Base-by-base conservation (phyloP, 2,888 invertebrate genomes). In the Drosophila pseudotakahashii region DNA sequence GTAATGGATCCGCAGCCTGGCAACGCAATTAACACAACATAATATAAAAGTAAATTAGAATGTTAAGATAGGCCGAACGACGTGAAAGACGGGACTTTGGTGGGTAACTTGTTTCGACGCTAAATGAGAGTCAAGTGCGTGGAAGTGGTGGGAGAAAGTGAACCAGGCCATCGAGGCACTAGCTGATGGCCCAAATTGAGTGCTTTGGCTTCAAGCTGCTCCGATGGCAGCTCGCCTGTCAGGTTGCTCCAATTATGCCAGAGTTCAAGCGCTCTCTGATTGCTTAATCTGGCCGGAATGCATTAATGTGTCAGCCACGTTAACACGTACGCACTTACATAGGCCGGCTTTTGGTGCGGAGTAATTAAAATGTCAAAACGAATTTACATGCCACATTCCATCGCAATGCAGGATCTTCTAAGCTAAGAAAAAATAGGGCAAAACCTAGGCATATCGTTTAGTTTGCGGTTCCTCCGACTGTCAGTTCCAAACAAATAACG, bases 31-130 rank as follows among this genome's bases (percentile, higher is more conserved):
- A 88, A 69, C 73, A 78, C 88, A 71, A 73, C 84, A 83, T 77
- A 80, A 81, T 87, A 84, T 81, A 84, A 89, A 82, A 82, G 78
- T 85, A 87, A 82, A 82, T 89, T 87, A 82, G 89, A 87, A 81
- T 82, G 78, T 60, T 76, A 68, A 75, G 83, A 87, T 86, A 75
- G 74, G 73, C 67, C 48, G 73, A 37, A 19, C 34, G 11, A 5
- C 11, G 4, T 3, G 34, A 34, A 51, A 60, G 36, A 51, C 42
- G 37, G 51, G 53, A 52, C 51, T 64, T 66, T 55, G 51, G 54
- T 59, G 50, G 68, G 81, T 74, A 81, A 81, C 88, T 81, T 88
- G 83, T 69, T 45, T 36, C 70, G 67, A 57, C 67, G 63, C 66
- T 37, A 76, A 85, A 70, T 70, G 85, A 68, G 69, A 81, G 62